Evolutionary conservation across 2,113 vertebrate species (phyloP), one percentile per base, ranked within the genome.

Genomic region (Halcyon malimbica): DNA sequence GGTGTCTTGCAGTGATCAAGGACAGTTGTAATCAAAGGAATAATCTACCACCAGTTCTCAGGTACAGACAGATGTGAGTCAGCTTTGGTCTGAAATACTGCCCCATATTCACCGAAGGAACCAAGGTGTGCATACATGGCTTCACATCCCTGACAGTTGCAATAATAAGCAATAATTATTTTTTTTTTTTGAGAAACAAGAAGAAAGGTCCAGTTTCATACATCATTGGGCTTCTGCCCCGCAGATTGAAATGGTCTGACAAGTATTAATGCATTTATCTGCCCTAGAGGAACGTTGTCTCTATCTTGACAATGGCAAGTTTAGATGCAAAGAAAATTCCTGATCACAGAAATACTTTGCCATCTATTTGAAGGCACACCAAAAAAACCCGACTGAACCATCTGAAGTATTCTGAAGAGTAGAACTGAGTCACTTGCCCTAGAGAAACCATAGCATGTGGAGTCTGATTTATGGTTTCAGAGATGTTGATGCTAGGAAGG

Each of bases 51-150:
- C 28, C 37, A 25, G 35, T 69, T 29, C 28, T 46, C 31, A 71
- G 20, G 39, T n/a, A 41, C 2, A 87, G 85, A 54, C 60, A 93
- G 65, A 59, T 67, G 51, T 70, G 78, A 89, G 65, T 26, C 85
- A 89, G 76, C 39, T 92, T 90, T 65, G 41, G 6, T 80, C 83
- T 92, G 83, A 83, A 96, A 60, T 65, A 60, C 23, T 85, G 51
- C 46, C 54, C 35, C 26, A 7, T 67, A 77, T 19, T 53, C 11
- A 2, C 69, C 12, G 31, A 35, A 80, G 53, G 33, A 95, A 23
- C 50, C 67, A 42, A 56, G 6, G 4, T 64, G 48, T 57, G 39
- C 59, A 28, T 14, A 20, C 48, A 13, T 25, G 51, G 29, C 15
- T 79, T 83, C 29, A 23, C 6, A 60, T 10, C 8, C 18, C 46